Base-by-base conservation (phyloP, 2,797 vertebrate species). In the Bradypus variegatus region DNA sequence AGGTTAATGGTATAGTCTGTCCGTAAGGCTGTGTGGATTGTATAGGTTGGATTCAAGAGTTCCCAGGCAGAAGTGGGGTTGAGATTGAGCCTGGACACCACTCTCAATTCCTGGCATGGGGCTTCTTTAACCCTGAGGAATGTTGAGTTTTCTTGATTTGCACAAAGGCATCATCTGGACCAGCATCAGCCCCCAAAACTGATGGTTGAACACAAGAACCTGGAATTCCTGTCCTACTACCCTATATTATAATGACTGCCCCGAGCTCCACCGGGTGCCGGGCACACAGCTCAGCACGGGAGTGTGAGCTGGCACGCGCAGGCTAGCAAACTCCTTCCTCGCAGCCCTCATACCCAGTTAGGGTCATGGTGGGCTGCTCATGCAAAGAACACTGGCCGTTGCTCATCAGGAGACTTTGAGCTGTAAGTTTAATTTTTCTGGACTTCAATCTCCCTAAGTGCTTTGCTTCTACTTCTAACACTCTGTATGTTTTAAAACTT, bases 11-110 rank as follows among this genome's bases (percentile, higher is more conserved):
- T 38, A 27, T 75, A 1, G 6, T 6, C 27, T 58, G 21, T 58
- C 58, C 58, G 6, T 23, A 58, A 19, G 21, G 58, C 58, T 3
- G 2, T 25, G 15, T 0, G 0, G 0, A n/a, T 6, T 12, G 10
- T 38, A 23, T 48, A 23, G 19, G 9, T 25, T 38, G 58, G 58
- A 21, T 21, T 7, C 29, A 4, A 19, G 48, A 65, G 9, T 67
- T 76, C 25, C 29, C 7, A 58, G 38, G 33, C 13, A 12, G 23
- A 29, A 55, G 19, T 12, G 21, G 41, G 19, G 4, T 48, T 62
- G 60, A 84, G 45, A 36, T 2, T 4, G 13, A 67, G 18, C 21
- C 19, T 3, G 3, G 11, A 33, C 6, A 2, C 16, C 11, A 21
- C 58, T n/a, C 33, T 38, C 25, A 14, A 11, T 45, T 1, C 7